A percentile compares a stretch with the other conserved stretches of the same genome.
phyloP scores from a whole-genome alignment of 2,888 invertebrate species.

The Amiota communis region DNA sequence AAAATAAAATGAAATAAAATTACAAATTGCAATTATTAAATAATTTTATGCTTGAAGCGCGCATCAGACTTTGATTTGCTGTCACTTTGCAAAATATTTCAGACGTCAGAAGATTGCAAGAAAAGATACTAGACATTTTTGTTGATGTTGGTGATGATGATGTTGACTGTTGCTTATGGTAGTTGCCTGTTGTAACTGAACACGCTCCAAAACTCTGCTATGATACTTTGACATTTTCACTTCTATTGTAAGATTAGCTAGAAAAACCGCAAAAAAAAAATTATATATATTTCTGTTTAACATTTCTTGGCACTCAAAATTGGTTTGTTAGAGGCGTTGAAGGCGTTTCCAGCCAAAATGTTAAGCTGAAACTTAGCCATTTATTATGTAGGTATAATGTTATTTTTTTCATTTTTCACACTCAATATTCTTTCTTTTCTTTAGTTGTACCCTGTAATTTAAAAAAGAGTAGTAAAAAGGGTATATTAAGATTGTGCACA shows the following conservation, averaged over 20 bases:
- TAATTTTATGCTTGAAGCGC: not conserved
- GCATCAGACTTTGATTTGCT: conserved; percentile 4
- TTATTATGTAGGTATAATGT: not conserved
- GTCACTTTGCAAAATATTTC: not conserved
- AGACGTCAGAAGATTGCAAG: conserved; percentile 12
- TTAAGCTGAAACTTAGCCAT: too few relatives aligned
- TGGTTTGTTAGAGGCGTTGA: conserved; percentile 13
- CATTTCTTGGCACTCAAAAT: conserved; percentile 24
- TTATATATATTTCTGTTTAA: conserved; percentile 17
- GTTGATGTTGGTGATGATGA: not conserved
- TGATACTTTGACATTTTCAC: conserved; percentile 23
- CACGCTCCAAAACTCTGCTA: too few relatives aligned
- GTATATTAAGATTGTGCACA: too few relatives aligned
- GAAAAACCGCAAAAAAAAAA: not conserved
- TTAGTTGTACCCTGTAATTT: not conserved
- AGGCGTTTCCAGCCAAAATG: too few relatives aligned
- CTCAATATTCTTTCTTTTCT: not conserved
- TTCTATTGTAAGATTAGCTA: not conserved
- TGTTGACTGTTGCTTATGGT: too few relatives aligned
- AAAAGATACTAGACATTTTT: not conserved
- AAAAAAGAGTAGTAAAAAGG: too few relatives aligned
- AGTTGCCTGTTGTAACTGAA: too few relatives aligned
- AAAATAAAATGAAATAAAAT: not conserved
- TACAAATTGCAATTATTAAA: conserved; percentile 24
- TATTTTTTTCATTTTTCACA: not conserved